Conservation (phyloP, 2,888 invertebrate genomes). For the Apodemia hepburni region DNA sequence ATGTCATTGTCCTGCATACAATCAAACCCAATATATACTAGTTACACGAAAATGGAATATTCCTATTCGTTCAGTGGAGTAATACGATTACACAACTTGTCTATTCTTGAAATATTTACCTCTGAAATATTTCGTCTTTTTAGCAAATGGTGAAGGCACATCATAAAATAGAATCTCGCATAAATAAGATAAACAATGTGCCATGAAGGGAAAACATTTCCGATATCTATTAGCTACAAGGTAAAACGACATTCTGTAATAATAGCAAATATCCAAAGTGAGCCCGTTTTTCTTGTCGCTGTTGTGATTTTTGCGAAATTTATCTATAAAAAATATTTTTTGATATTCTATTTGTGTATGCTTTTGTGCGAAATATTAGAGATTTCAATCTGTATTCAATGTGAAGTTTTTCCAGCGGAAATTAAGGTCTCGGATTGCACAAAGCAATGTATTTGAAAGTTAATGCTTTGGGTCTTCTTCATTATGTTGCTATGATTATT, state of each 20-base stretch:
- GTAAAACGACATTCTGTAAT: conserved; percentile 2
- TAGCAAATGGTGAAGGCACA: not conserved
- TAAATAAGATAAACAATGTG: conserved; percentile 9
- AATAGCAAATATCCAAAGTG: conserved; percentile 2
- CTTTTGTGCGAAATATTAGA: not conserved
- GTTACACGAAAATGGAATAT: too few relatives aligned
- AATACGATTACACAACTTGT: too few relatives aligned
- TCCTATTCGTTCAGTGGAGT: too few relatives aligned
- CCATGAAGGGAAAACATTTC: not conserved
- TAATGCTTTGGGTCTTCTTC: not conserved
- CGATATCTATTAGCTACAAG: conserved; percentile 4
- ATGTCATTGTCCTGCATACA: too few relatives aligned
- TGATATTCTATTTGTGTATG: not conserved
- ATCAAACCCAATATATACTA: too few relatives aligned
- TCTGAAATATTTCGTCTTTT: not conserved
- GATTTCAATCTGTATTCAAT: conserved; percentile 11
- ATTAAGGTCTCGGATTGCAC: conserved; percentile 2
- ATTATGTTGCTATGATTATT: not conserved
- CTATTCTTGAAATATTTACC: not conserved
- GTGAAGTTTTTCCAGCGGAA: conserved; percentile 2
- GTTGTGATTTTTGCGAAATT: not conserved
- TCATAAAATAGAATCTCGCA: not conserved
- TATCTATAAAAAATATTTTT: not conserved
- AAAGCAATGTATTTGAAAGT: not conserved
- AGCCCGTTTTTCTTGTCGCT: not conserved